These are phyloP conservation scores for Acanthosepion esculentum DNA, from an alignment of 2,888 invertebrate genomes.

Conservation along the genomic window DNA sequence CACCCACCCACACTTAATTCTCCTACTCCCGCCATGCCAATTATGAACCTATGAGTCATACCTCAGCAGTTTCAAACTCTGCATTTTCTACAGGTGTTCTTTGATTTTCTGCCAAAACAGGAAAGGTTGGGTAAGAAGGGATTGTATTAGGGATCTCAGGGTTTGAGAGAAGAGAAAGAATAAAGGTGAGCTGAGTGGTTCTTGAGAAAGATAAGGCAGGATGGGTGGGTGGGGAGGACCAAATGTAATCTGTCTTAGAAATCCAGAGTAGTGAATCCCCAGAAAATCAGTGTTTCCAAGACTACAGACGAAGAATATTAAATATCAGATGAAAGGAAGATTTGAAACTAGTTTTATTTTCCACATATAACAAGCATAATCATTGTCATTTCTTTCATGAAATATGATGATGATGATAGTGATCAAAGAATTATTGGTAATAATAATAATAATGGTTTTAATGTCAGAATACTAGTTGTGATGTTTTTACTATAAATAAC, in stretches of 20 bases:
- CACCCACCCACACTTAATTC: neutral
- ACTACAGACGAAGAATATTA: neutral
- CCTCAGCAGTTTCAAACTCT: neutral
- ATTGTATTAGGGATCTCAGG: neutral
- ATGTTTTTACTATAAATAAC: too few relatives aligned
- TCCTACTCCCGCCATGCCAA: neutral
- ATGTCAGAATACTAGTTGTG: too few relatives aligned
- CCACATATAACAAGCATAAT: neutral
- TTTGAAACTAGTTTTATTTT: neutral
- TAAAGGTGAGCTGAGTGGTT: neutral
- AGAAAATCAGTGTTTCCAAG: neutral
- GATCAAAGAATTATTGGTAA: too few relatives aligned
- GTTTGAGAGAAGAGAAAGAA: neutral
- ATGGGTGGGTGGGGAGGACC: neutral
- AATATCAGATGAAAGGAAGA: neutral
- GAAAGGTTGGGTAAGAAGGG: conserved; percentile 12
- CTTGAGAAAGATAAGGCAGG: neutral
- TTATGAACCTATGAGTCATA: conserved; percentile 18
- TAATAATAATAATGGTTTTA: too few relatives aligned
- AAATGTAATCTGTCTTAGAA: neutral
- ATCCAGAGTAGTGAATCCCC: neutral
- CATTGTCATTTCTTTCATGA: neutral
- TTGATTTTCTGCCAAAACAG: conserved; percentile 23
- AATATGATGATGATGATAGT: too few relatives aligned
- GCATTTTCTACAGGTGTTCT: conserved; percentile 23